phyloP scores from a whole-genome alignment of 1,140 invertebrate species.

The Harlomillsia oculata region DNA sequence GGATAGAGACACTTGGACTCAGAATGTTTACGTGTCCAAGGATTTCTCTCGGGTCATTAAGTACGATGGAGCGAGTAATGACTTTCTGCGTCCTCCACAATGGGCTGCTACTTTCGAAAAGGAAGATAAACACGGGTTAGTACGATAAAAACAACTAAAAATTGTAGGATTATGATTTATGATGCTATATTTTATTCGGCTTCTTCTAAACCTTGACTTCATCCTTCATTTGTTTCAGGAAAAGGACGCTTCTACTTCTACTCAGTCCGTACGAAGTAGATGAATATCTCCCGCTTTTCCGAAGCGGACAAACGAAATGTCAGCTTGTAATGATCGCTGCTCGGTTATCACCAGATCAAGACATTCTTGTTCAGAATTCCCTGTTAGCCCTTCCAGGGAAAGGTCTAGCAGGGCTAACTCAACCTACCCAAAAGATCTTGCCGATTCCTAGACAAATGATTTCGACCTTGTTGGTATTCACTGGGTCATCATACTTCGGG shows the following conservation, averaged over 20 bases:
- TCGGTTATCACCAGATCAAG: constrained; percentile 2
- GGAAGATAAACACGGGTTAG: background rate
- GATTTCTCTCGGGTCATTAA: constrained; percentile 15
- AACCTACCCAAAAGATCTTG: background rate
- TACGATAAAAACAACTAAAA: no score
- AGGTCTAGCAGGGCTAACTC: background rate
- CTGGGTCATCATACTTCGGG: constrained; percentile 10
- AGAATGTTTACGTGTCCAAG: background rate
- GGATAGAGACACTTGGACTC: constrained; percentile 19
- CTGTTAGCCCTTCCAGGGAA: background rate
- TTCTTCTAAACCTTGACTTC: no score
- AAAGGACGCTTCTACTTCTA: constrained; percentile 3
- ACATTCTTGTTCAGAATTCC: constrained; percentile 4
- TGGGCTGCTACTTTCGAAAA: background rate
- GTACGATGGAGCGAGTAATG: background rate
- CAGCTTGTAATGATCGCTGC: constrained; percentile 12
- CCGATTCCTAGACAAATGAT: background rate
- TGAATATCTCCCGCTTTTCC: background rate
- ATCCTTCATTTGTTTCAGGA: no score
- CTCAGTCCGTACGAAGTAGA: constrained; percentile 26
- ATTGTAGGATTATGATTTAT: no score
- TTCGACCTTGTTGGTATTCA: constrained; percentile 8
- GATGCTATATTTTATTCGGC: no score
- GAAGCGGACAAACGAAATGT: background rate
- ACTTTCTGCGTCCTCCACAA: constrained; percentile 5